Conservation (phyloP, 2,888 invertebrate species). For the Pseudanteris insignis region DNA sequence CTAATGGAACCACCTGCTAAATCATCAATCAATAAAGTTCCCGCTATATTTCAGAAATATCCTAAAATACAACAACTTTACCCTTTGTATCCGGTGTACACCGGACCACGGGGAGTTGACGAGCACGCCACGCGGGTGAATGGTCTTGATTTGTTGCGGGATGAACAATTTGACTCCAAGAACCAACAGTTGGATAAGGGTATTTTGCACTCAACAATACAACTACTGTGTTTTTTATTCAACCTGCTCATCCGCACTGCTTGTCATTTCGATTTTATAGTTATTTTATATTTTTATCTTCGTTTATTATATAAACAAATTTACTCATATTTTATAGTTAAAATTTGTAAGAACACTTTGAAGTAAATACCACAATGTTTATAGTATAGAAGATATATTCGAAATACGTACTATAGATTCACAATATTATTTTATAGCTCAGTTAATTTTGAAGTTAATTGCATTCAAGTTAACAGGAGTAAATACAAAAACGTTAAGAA, state of each 20-base stretch:
- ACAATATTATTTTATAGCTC: too few relatives aligned
- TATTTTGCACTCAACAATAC: constrained; percentile 43
- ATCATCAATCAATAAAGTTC: constrained; percentile 70
- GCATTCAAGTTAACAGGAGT: too few relatives aligned
- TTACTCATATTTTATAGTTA: too few relatives aligned
- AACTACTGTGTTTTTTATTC: not conserved
- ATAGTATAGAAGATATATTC: too few relatives aligned
- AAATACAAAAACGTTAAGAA: too few relatives aligned
- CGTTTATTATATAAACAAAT: too few relatives aligned
- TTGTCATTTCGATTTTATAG: too few relatives aligned
- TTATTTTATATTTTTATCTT: too few relatives aligned
- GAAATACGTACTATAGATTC: too few relatives aligned
- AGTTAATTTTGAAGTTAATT: too few relatives aligned
- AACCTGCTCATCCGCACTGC: not conserved
- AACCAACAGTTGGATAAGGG: constrained; percentile 58
- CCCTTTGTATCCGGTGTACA: constrained; percentile 67
- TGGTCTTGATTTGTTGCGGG: constrained; percentile 61
- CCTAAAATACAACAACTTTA: constrained; percentile 82
- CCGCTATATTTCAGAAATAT: constrained; percentile 77
- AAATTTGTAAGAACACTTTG: too few relatives aligned
- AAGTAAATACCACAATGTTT: too few relatives aligned
- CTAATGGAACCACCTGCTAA: constrained; percentile 63
- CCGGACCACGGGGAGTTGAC: constrained; percentile 57
- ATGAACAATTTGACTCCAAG: constrained; percentile 60
- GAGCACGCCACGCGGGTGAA: constrained; percentile 58